Evolutionary conservation across 2,113 vertebrate species (phyloP).

Genomic region (Petaurus breviceps): DNA sequence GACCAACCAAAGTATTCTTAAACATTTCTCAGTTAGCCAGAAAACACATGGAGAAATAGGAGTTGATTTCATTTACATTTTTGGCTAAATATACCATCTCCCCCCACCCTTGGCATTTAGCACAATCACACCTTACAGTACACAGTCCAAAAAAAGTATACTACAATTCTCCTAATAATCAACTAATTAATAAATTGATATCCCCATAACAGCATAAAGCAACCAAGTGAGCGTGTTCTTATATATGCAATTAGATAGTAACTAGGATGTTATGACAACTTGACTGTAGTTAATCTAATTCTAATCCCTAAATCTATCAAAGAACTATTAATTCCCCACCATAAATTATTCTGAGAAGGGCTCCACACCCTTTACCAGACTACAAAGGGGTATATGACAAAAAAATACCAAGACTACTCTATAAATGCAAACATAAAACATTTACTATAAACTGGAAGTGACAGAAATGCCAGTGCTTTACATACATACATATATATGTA

Average conservation of each 20-base stretch:
- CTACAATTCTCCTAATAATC: not conserved
- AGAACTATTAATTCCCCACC: slow-evolving; percentile 9
- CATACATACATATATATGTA: not conserved
- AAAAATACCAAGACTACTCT: not conserved
- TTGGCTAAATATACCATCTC: not conserved
- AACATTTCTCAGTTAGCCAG: not conserved
- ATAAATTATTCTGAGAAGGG: not conserved
- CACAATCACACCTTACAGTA: not conserved
- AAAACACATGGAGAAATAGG: not conserved
- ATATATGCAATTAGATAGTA: slow-evolving; percentile 30
- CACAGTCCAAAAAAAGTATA: not conserved
- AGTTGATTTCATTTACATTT: not conserved
- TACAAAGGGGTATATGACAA: too few relatives aligned
- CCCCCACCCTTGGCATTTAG: not conserved
- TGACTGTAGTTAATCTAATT: not conserved
- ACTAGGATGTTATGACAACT: slow-evolving; percentile 12
- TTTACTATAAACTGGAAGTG: slow-evolving; percentile 4
- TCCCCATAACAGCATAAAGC: not conserved
- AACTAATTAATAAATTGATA: not conserved
- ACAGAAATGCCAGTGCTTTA: not conserved
- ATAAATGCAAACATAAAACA: slow-evolving; percentile 23
- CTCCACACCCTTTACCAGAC: too few relatives aligned
- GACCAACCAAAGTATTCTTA: not conserved
- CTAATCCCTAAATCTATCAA: slow-evolving; percentile 34
- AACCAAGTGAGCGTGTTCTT: not conserved